These are phyloP conservation scores for Megaptera novaeangliae DNA, from an alignment of 2,113 vertebrate species.

Conservation along the genomic window DNA sequence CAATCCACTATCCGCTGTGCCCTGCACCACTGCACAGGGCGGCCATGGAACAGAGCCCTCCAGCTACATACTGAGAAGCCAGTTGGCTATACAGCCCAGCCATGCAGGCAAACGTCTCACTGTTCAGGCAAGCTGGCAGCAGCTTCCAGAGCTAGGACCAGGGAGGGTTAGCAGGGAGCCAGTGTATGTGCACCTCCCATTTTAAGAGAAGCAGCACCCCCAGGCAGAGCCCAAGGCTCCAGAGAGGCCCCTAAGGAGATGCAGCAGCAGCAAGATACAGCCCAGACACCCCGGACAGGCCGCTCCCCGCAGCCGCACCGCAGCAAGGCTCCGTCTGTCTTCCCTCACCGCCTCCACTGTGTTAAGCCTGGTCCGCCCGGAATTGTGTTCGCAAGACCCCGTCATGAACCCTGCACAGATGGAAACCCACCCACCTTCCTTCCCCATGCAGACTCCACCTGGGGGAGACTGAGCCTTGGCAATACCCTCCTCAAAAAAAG, in stretches of 20 bases:
- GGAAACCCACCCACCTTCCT: background rate
- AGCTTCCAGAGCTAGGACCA: background rate
- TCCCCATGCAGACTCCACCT: background rate
- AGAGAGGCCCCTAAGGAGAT: background rate
- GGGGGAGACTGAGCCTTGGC: background rate
- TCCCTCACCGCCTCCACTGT: background rate
- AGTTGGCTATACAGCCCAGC: background rate
- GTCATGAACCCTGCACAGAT: background rate
- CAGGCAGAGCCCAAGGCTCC: background rate
- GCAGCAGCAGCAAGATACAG: background rate
- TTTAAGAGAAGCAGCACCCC: background rate
- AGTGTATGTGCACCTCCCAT: background rate
- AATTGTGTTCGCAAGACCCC: background rate
- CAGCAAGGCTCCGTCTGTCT: too few relatives aligned
- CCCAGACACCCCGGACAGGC: background rate
- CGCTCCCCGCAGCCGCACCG: accelerated
- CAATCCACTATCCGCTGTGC: background rate
- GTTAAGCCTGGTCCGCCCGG: background rate
- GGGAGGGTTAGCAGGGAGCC: background rate
- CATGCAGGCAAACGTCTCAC: background rate
- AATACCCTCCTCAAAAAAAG: background rate
- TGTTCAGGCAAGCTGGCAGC: background rate
- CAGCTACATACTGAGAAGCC: background rate
- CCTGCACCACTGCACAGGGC: background rate
- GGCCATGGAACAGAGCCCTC: background rate